These are phyloP conservation scores for Balearica regulorum DNA, from an alignment of 2,797 vertebrate species.

Conservation along the genomic window DNA sequence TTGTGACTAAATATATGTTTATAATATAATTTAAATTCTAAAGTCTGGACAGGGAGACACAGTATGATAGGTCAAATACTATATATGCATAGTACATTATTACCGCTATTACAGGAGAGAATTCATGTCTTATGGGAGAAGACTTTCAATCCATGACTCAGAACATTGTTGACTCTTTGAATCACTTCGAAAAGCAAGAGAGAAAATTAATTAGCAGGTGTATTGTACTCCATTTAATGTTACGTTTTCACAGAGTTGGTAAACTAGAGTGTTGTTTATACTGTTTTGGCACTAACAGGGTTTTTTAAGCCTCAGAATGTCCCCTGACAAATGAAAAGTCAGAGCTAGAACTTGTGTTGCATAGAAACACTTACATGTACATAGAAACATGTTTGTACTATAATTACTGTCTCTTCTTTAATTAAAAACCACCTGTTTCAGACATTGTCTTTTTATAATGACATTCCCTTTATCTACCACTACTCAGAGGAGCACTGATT, in stretches of 20 bases:
- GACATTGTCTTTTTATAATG: neutral
- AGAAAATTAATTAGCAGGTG: neutral
- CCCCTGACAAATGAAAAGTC: neutral
- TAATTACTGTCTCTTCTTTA: neutral
- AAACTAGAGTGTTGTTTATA: neutral
- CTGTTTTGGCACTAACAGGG: accelerated
- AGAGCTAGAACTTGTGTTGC: neutral
- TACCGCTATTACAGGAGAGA: neutral
- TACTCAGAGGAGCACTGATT: neutral
- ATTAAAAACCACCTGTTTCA: neutral
- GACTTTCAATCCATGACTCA: neutral
- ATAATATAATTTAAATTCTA: neutral
- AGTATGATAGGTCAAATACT: neutral
- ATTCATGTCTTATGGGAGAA: neutral
- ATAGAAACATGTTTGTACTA: neutral
- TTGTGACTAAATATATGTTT: neutral
- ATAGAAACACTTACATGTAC: neutral
- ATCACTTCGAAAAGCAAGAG: neutral
- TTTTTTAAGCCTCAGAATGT: neutral
- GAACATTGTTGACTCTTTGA: neutral
- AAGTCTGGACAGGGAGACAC: neutral
- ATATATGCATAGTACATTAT: neutral
- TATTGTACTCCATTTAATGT: neutral
- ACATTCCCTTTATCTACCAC: neutral
- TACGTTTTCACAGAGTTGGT: neutral